phyloP scores from a whole-genome alignment of 2,888 invertebrate genomes.

The Ophonus ardosiacus region DNA sequence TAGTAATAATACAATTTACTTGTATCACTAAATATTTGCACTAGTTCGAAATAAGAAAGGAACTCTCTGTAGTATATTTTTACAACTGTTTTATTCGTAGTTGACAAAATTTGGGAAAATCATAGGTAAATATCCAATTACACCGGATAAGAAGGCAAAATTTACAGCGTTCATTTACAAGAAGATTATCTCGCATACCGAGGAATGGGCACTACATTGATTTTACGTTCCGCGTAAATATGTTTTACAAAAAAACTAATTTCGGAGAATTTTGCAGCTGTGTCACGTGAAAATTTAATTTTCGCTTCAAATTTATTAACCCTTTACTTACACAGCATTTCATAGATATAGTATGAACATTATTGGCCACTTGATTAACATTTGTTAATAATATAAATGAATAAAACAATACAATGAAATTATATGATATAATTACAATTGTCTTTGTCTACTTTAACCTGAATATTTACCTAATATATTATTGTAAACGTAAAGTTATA shows the following conservation, averaged over 20 bases:
- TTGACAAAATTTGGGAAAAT: not conserved
- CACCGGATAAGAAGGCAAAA: not conserved
- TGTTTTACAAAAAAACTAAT: constrained; percentile 3
- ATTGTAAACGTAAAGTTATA: not conserved
- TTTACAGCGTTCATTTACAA: constrained; percentile 14
- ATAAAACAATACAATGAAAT: not conserved
- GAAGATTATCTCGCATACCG: constrained; percentile 2
- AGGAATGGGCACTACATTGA: constrained; percentile 6
- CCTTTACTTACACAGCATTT: not conserved
- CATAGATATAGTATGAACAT: not conserved
- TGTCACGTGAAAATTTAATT: not conserved
- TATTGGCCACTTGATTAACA: not conserved
- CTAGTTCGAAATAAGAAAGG: not conserved
- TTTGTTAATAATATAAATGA: not conserved
- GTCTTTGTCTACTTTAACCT: not conserved
- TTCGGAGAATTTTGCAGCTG: not conserved
- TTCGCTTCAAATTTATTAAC: not conserved
- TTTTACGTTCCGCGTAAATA: constrained; percentile 1
- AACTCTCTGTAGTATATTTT: no score
- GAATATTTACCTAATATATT: not conserved
- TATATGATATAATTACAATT: not conserved
- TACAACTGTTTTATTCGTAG: not conserved
- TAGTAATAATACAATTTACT: no score
- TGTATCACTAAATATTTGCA: not conserved
- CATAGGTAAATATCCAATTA: constrained; percentile 6